phyloP scores from a whole-genome alignment of 2,113 vertebrate genomes.

The Pachyramphus minor region DNA sequence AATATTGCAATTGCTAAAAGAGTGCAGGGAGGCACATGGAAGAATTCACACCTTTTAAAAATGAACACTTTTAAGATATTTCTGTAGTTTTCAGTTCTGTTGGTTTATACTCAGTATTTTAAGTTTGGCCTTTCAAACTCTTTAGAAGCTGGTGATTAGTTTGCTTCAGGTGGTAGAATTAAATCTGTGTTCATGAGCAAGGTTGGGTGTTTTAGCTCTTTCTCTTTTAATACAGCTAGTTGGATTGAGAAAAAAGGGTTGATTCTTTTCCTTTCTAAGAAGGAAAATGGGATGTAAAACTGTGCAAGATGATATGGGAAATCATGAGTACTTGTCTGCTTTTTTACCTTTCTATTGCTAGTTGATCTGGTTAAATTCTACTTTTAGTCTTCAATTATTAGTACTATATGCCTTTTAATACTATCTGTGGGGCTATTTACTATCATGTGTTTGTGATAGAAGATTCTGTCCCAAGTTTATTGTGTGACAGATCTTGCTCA shows the following conservation, averaged over 20 bases:
- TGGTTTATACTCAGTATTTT: neutral
- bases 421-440: neutral
- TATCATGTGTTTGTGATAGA: neutral
- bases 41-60: neutral
- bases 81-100: neutral
- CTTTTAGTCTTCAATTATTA: neutral
- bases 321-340: neutral
- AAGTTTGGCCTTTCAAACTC: neutral
- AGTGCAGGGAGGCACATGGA: neutral
- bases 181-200: neutral
- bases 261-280: neutral
- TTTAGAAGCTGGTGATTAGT: neutral
- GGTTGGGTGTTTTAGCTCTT: neutral
- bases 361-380: neutral
- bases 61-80: neutral
- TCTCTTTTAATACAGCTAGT: neutral
- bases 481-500: neutral
- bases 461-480: neutral
- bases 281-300: neutral
- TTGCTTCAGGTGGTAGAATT: neutral
- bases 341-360: neutral
- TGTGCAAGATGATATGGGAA: accelerated
- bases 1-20: neutral
- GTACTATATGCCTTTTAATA: neutral
- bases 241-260: neutral